Conservation (phyloP, 2,888 invertebrate genomes). For the Latrodectus elegans region DNA sequence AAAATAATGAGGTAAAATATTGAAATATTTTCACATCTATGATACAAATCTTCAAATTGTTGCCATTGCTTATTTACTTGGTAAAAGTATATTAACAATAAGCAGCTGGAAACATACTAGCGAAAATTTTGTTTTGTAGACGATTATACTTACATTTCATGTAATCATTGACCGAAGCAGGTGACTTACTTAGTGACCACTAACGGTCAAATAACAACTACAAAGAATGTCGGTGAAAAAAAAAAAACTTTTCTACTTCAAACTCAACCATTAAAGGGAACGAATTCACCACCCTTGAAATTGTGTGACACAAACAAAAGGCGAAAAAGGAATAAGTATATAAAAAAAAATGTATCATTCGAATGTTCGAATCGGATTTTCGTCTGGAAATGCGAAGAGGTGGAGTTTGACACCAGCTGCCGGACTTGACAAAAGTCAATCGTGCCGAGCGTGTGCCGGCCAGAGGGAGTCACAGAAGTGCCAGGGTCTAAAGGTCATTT, state of each 20-base stretch:
- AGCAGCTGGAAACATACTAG: neutral
- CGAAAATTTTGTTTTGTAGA: neutral
- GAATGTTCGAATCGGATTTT: constrained; percentile 25
- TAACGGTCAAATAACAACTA: neutral
- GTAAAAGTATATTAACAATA: no score
- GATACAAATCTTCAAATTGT: no score
- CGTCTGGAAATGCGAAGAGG: neutral
- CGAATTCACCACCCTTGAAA: constrained; percentile 18
- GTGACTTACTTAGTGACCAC: neutral
- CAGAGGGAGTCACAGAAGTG: constrained; percentile 12
- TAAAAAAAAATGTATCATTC: neutral
- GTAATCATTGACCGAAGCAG: neutral
- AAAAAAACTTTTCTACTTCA: neutral
- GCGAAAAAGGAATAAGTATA: neutral
- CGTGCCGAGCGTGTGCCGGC: constrained; percentile 8
- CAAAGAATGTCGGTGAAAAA: no score
- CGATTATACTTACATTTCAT: neutral
- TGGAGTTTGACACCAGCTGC: neutral
- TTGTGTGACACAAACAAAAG: constrained; percentile 29
- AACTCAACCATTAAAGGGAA: neutral
- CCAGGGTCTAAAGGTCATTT: constrained; percentile 37
- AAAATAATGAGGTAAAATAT: no score
- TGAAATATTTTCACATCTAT: no score
- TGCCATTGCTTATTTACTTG: no score
- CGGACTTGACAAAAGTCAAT: constrained; percentile 2